Conservation (phyloP, 2,113 vertebrate genomes). For the Sporophila hypoxantha region DNA sequence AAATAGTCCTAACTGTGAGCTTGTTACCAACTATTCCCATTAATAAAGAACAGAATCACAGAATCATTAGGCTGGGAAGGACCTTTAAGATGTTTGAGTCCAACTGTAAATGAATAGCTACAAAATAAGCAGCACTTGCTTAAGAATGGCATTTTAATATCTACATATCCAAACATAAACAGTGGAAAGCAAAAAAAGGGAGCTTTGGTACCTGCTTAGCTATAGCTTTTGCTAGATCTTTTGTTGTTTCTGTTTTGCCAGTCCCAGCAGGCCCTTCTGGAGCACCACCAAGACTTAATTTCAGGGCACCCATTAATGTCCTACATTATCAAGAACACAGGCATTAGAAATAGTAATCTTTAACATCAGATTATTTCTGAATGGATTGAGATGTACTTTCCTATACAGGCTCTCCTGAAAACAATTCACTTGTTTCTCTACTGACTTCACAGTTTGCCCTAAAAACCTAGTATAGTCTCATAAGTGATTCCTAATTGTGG, state of each 20-base stretch:
- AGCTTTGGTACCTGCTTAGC: constrained; percentile 83
- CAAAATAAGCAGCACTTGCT: background rate
- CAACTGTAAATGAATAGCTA: background rate
- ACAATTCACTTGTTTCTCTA: background rate
- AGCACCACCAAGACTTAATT: constrained; percentile 89
- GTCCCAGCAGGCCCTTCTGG: constrained; percentile 94
- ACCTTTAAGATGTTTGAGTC: background rate
- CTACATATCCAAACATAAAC: background rate
- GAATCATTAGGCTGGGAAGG: background rate
- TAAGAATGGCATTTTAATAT: background rate
- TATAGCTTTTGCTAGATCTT: constrained; percentile 92
- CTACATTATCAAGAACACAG: constrained; percentile 50
- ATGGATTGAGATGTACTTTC: background rate
- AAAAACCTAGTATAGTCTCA: background rate
- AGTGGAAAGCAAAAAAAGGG: background rate
- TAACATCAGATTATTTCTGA: background rate
- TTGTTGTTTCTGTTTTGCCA: constrained; percentile 95
- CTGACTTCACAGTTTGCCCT: background rate
- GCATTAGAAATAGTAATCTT: background rate
- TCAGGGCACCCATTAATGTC: constrained; percentile 91
- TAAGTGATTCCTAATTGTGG: background rate
- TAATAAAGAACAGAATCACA: background rate
- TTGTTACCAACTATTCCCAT: background rate
- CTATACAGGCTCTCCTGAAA: background rate
- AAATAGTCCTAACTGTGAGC: background rate